Evolutionary conservation across 2,888 invertebrate species (phyloP).

Genomic region (Oscheius sp.): DNA sequence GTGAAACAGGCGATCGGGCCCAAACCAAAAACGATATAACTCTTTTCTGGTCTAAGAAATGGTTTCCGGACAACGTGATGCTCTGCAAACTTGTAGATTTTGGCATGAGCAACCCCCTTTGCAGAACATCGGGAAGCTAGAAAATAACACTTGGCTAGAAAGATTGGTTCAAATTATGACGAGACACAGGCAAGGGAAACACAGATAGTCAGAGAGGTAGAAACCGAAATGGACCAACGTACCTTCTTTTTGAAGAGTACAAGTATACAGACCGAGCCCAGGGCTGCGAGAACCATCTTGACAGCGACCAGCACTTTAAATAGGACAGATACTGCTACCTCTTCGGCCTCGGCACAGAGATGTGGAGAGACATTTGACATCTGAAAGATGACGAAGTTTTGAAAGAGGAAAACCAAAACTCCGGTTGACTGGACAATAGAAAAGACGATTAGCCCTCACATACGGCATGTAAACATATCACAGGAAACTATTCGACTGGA

Average conservation of each 20-base stretch:
- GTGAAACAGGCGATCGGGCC: too few relatives aligned
- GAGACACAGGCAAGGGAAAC: not conserved
- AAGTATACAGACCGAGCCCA: slow-evolving; percentile 6
- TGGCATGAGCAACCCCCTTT: not conserved
- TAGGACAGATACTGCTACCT: not conserved
- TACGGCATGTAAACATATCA: too few relatives aligned
- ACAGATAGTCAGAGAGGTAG: not conserved
- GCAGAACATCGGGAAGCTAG: not conserved
- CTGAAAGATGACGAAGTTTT: too few relatives aligned
- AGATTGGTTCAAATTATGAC: not conserved
- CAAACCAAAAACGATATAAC: too few relatives aligned
- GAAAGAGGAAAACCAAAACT: too few relatives aligned
- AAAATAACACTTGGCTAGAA: not conserved
- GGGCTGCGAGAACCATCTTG: slow-evolving; percentile 4
- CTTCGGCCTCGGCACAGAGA: slow-evolving; percentile 6
- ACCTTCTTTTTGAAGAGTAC: slow-evolving; percentile 22
- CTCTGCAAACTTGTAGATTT: not conserved
- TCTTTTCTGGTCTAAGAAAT: not conserved
- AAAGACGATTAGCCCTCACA: too few relatives aligned
- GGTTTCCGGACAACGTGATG: not conserved
- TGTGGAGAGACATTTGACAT: slow-evolving; percentile 10
- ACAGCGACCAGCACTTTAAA: slow-evolving; percentile 12
- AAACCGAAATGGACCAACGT: not conserved
- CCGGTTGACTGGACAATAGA: too few relatives aligned
- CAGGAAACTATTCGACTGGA: too few relatives aligned